These are phyloP conservation scores for Arothron firmamentum DNA, from an alignment of 2,113 vertebrate genomes.

Conservation along the genomic window DNA sequence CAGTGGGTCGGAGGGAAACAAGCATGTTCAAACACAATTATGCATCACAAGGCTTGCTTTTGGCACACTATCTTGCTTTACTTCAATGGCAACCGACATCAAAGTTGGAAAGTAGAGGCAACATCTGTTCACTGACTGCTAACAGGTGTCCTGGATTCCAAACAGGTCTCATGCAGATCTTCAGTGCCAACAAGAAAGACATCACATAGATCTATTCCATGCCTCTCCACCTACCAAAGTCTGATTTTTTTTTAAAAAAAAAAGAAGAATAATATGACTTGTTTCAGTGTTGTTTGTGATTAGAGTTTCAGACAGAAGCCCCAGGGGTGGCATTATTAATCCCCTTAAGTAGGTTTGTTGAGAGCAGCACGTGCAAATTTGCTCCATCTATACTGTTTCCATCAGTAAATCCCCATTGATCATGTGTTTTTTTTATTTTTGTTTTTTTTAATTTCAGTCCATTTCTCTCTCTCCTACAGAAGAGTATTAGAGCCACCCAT, in stretches of 20 bases:
- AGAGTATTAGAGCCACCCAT: no score
- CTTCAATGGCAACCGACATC: constrained; percentile 33
- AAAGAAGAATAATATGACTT: constrained; percentile 56
- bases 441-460: not conserved
- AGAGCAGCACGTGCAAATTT: constrained; percentile 57
- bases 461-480: no score
- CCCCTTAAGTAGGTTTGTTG: constrained; percentile 69
- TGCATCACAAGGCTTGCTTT: constrained; percentile 15
- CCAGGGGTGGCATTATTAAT: constrained; percentile 63
- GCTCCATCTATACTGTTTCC: constrained; percentile 62
- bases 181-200: constrained; percentile 17
- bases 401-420: constrained; percentile 62
- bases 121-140: constrained; percentile 46
- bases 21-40: constrained; percentile 12
- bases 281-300: constrained; percentile 63
- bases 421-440: constrained; percentile 25
- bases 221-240: constrained; percentile 19
- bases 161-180: constrained; percentile 32
- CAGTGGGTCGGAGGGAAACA: constrained; percentile 12
- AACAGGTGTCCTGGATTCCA: constrained; percentile 56
- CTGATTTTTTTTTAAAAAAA: no score
- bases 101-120: constrained; percentile 33
- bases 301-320: constrained; percentile 57
- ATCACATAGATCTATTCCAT: constrained; percentile 12
- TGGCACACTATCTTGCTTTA: constrained; percentile 28